A percentile compares a stretch with the other conserved stretches of the same genome.
phyloP scores from a whole-genome alignment of 2,113 vertebrate genomes.

The Syngnathus floridae region DNA sequence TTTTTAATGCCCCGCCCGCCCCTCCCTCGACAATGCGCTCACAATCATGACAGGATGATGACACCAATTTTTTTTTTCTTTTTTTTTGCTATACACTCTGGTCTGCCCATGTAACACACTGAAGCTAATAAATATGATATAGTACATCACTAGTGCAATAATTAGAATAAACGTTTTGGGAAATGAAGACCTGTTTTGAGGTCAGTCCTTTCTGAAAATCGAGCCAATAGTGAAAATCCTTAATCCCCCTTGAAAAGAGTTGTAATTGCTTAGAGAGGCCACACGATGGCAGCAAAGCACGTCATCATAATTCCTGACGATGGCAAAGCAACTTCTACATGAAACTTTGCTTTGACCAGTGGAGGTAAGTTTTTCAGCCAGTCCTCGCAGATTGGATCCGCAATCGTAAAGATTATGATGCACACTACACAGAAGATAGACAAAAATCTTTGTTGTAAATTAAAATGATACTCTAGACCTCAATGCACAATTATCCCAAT shows the following conservation, averaged over 20 bases:
- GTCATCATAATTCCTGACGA: not conserved
- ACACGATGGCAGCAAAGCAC: not conserved
- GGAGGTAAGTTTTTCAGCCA: too few species aligned
- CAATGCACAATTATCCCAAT: too few species aligned
- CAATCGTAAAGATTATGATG: too few species aligned
- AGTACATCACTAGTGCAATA: not conserved
- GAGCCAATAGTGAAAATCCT: too few species aligned
- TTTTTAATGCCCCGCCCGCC: constrained; percentile 30
- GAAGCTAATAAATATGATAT: not conserved
- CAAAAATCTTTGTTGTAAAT: too few species aligned
- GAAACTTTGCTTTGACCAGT: too few species aligned
- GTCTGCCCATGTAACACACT: not conserved
- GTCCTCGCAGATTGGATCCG: too few species aligned
- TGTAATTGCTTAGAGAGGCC: not conserved
- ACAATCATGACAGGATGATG: not conserved
- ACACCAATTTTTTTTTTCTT: not conserved
- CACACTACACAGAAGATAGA: too few species aligned
- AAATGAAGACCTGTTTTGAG: not conserved
- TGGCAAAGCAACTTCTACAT: too few species aligned
- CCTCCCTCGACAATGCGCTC: constrained; percentile 17
- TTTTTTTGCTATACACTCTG: not conserved
- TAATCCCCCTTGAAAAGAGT: not conserved
- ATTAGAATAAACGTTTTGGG: not conserved
- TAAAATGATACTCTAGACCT: too few species aligned
- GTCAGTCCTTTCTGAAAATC: not conserved